A percentile compares a stretch with the other conserved stretches of the same genome.
Evolutionary conservation across 2,888 invertebrate genomes (phyloP).

Genomic region (Habrosyne pyritoides): DNA sequence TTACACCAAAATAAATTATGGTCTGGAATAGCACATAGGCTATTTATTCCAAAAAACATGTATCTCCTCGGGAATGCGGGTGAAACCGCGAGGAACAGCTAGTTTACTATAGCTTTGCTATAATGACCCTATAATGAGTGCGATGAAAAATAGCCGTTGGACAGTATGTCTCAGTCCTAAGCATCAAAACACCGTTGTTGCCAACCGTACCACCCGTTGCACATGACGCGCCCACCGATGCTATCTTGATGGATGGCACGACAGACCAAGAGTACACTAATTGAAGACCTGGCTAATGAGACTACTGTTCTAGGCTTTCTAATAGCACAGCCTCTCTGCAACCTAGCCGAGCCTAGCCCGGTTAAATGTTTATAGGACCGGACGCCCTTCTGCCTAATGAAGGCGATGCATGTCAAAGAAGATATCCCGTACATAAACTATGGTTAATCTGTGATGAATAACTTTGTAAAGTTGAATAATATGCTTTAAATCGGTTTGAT

Average conservation of each 20-base stretch:
- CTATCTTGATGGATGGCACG: constrained; percentile 47
- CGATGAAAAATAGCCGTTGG: too few relatives aligned
- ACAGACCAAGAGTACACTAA: constrained; percentile 40
- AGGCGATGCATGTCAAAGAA: background rate
- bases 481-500: too few relatives aligned
- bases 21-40: too few relatives aligned
- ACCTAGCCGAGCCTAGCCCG: background rate
- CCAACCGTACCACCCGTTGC: background rate
- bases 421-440: background rate
- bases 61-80: too few relatives aligned
- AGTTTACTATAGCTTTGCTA: too few relatives aligned
- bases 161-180: too few relatives aligned
- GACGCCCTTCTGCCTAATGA: constrained; percentile 1
- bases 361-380: background rate
- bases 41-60: too few relatives aligned
- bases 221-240: constrained; percentile 23
- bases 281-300: constrained; percentile 25
- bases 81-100: too few relatives aligned
- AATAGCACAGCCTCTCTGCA: background rate
- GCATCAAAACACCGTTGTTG: background rate
- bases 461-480: background rate
- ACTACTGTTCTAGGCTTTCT: constrained; percentile 15
- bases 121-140: too few relatives aligned
- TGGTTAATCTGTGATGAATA: background rate
- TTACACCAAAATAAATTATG: too few relatives aligned